Percentiles rank a stretch among this genome's conserved stretches.
These are phyloP conservation scores for Ochropacha duplaris DNA, from an alignment of 2,888 invertebrate species.

Conservation along the genomic window DNA sequence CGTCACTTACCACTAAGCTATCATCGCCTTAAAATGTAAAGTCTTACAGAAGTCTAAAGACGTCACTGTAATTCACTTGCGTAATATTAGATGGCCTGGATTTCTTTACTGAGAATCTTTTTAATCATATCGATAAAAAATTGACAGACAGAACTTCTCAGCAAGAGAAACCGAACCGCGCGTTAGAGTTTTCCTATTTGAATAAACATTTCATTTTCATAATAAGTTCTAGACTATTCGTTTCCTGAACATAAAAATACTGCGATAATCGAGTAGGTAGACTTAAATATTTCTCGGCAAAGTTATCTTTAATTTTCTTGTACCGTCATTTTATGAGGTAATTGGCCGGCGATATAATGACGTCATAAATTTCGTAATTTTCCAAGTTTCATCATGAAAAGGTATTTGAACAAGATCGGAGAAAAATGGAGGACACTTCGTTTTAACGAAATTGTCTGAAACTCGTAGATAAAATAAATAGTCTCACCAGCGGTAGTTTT, in stretches of 20 bases:
- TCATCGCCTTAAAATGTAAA: too few relatives aligned
- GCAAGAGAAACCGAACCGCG: too few relatives aligned
- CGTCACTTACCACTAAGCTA: too few relatives aligned
- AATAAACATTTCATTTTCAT: too few relatives aligned
- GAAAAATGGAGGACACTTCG: constrained; percentile 5
- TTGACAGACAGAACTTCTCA: too few relatives aligned
- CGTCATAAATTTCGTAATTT: constrained; percentile 20
- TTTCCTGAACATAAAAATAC: not conserved
- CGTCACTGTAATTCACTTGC: constrained; percentile 7
- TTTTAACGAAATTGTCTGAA: not conserved
- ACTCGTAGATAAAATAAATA: not conserved
- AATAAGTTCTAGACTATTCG: too few relatives aligned
- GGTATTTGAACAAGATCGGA: constrained; percentile 9
- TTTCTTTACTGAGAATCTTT: not conserved
- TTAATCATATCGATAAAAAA: too few relatives aligned
- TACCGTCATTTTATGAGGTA: constrained; percentile 19
- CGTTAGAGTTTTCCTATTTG: too few relatives aligned
- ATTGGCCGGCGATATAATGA: constrained; percentile 15
- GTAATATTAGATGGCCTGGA: not conserved
- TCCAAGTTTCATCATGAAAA: constrained; percentile 18
- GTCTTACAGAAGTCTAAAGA: not conserved
- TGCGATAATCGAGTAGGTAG: constrained; percentile 3
- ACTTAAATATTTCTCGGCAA: not conserved
- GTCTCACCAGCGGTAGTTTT: not conserved
- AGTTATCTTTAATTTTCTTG: constrained; percentile 7